phyloP scores from a whole-genome alignment of 2,113 vertebrate species.

The Leucoraja erinaceus region DNA sequence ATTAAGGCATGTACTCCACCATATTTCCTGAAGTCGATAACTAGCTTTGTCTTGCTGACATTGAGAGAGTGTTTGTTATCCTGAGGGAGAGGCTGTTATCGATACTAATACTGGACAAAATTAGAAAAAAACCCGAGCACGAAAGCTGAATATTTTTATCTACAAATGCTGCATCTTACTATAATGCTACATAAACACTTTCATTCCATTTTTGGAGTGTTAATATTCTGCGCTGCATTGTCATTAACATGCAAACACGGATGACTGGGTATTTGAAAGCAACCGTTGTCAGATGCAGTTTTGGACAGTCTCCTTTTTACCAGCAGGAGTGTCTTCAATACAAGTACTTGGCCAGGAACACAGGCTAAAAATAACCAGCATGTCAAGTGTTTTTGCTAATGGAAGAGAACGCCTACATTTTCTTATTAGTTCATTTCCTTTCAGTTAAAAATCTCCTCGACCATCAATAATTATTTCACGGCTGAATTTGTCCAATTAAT shows the following conservation, averaged over 20 bases:
- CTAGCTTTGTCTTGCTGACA: too few relatives aligned
- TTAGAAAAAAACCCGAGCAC: not conserved
- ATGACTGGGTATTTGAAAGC: not conserved
- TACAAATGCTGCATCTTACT: not conserved
- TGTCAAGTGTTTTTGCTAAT: constrained; percentile 18
- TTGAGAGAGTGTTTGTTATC: too few relatives aligned
- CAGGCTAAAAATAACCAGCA: not conserved
- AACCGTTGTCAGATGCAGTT: not conserved
- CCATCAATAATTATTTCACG: not conserved
- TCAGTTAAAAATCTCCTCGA: not conserved
- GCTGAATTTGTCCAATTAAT: constrained; percentile 26
- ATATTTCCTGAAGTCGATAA: too few relatives aligned
- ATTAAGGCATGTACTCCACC: too few relatives aligned
- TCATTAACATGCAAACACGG: not conserved
- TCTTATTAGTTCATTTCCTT: not conserved
- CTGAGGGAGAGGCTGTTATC: too few relatives aligned
- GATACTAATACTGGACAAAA: not conserved
- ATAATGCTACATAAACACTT: not conserved
- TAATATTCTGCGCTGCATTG: not conserved
- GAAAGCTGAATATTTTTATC: not conserved
- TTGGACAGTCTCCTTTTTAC: constrained; percentile 1
- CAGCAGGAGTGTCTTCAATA: not conserved
- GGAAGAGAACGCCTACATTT: not conserved
- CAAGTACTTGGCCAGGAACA: not conserved
- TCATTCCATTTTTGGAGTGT: not conserved